Base-by-base conservation (phyloP, 2,797 vertebrate genomes). In the Hemitrygon akajei region DNA sequence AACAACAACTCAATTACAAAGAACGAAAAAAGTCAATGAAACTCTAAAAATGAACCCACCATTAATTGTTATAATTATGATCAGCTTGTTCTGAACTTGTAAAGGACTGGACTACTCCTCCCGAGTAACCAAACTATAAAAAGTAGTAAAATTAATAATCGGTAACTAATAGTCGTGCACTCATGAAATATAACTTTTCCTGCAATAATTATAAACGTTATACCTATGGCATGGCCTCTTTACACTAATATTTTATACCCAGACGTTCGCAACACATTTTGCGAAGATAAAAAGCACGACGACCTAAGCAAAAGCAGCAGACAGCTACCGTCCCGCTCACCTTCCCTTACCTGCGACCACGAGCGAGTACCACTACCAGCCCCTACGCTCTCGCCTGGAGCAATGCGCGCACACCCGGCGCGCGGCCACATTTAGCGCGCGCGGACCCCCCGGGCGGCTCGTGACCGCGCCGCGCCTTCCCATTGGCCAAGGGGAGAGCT, bases 401-500 rank as follows among this genome's bases (percentile, higher is more conserved):
- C n/a, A 89, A 34, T 69, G 27, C n/a, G 60, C 84, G 84, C 56
- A 3, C 84, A 47, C 12, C 58, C 22, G 11, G 47, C 16, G 58
- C 60, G 63, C 63, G 18, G n/a, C 22, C 91, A n/a, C 91, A 76
- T 93, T 93, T 75, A 93, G 73, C 91, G 25, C 63, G 86, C 86
- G n/a, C 71, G n/a, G n/a, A 20, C 71, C 25, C 22, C 71, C 63
- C 86, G 7, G 18, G 1, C 86, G 60, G 34, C 37, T 18, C 37
- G 69, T 93, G 40, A 76, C 69, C 71, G 40, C 73, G 91, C 37
- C 40, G 22, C 27, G 71, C 5, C 27, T n/a, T 76, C 40, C 91
- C 47, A 93, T 93, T 93, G 91, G 91, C 11, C 69, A 37, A 56
- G 71, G 1, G 18, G 22, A 30, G 40, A 6, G n/a, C 18, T 93